Base-by-base conservation (phyloP, 2,113 vertebrate genomes). In the Ptilonorhynchus violaceus region DNA sequence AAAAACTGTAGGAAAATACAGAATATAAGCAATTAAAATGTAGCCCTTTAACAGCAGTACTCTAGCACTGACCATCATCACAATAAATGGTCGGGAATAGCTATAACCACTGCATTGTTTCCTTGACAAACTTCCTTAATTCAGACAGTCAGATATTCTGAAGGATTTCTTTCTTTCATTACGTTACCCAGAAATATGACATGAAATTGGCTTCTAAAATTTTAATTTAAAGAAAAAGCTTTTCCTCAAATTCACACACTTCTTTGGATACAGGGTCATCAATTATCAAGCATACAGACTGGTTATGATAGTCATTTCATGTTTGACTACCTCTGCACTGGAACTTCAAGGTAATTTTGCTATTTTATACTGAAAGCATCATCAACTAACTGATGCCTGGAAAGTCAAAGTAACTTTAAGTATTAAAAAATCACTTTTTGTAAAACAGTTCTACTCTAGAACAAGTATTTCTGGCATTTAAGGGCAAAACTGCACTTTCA, bases 41-140 rank as follows among this genome's bases (percentile, higher is more conserved):
- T 96, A 97, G 97, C 96, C 97, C 96, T 97, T 97, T 92, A 94
- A 92, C 77, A 81, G 78, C 9, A 92, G 87, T 86, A 92, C 93
- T 95, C 92, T 84, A 93, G 66, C 92, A 95, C 68, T 72, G 74
- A 90, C 92, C 87, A 92, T 62, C n/a, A 52, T 60, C 76, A 91
- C 89, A 81, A 94, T n/a, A 90, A 93, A 94, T 81, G 83, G 85
- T 53, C 68, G 28, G 75, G 68, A 92, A 85, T 41, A 94, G 58
- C 78, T 56, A 87, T 6, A 86, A 94, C 52, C 88, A 92, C 83
- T 47, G 41, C 42, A 68, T 77, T 62, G 73, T 76, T 92, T 76
- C 87, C 59, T 74, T 67, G 58, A 92, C 53, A 90, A 24, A 58
- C 21, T 83, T 90, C 46, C 35, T 21, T 55, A 88, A 82, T 68